Base-by-base conservation (phyloP, 1,140 invertebrate species). In the Drosophila melanica region DNA sequence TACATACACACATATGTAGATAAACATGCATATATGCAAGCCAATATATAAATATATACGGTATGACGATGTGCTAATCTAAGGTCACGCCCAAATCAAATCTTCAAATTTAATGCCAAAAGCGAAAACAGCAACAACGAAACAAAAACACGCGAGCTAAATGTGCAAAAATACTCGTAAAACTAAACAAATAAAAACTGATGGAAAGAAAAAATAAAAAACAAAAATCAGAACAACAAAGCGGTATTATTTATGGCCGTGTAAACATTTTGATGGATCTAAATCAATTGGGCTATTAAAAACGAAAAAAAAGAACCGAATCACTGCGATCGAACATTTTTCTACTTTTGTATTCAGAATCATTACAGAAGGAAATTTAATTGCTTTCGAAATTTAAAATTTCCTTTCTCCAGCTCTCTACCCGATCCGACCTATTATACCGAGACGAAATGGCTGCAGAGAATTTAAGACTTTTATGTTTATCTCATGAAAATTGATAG, bases 181-280 rank as follows among this genome's bases (percentile, higher is more conserved):
- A 75, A 75, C 69, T 63, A 68, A 55, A 68, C 58, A 48, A 54
- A 54, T 41, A 66, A 39, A 53, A 42, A 74, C 33, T 53, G 20
- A 58, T 3, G 44, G 33, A 74, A 58, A 74, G 42, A 58, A 4
- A 33, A 30, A 58, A 7, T 35, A 37, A 74, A 58, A 74, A 45
- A 58, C 10, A 23, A 39, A 54, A 62, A 55, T 20, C 55, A 51
- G 37, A 72, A 20, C 41, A 82, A 79, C 71, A 75, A 84, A 70
- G 60, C 33, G 41, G 16, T 62, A 71, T 75, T 79, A 67, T 84
- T 82, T 71, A 82, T 67, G 58, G 55, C 62, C 71, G 53, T 71
- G 80, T 75, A 79, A 79, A 84, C 79, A 82, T 59, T 67, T 71
- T 75, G 71, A 71, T 82, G 57, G 71, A 64, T 84, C 55, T 39